Percentiles rank a stretch among this genome's conserved stretches.
Evolutionary conservation across 2,888 invertebrate genomes (phyloP).

Genomic region (Drosophila longiperda): DNA sequence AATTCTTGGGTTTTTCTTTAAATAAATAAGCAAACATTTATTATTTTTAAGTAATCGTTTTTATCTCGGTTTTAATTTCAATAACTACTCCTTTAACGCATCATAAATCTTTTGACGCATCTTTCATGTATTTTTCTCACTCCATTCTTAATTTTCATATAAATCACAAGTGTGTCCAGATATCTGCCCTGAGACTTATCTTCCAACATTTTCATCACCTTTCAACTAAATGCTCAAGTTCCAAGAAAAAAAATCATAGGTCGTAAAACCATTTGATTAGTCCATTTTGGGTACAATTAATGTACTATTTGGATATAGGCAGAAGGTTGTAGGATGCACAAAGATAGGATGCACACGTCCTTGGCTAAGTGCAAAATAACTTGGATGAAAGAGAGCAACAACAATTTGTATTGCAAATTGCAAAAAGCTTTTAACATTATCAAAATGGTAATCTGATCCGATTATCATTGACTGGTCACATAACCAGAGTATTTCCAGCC

Average conservation of each 20-base stretch:
- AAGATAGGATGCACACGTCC: conserved; percentile 26
- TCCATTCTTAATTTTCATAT: conserved; percentile 1
- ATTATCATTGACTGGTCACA: conserved; percentile 77
- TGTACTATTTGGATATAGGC: conserved; percentile 37
- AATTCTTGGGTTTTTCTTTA: neutral
- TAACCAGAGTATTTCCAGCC: conserved; percentile 38
- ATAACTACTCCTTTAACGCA: neutral
- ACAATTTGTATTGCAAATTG: conserved; percentile 78
- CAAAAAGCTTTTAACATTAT: conserved; percentile 79
- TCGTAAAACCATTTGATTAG: conserved; percentile 44
- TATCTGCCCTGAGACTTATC: conserved; percentile 19
- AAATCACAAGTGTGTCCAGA: conserved; percentile 11
- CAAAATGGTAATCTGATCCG: conserved; percentile 75
- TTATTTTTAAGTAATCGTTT: neutral
- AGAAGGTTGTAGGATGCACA: neutral
- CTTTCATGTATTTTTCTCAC: neutral
- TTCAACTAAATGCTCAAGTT: neutral
- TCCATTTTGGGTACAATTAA: conserved; percentile 35
- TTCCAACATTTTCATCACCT: neutral
- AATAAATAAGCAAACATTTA: neutral
- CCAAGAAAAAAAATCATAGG: neutral
- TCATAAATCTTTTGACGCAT: conserved; percentile 19
- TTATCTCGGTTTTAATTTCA: neutral
- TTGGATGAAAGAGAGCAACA: conserved; percentile 39
- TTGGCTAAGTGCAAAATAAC: conserved; percentile 64